Evolutionary conservation across 2,888 invertebrate species (phyloP).

Genomic region (Lutraria lutraria): DNA sequence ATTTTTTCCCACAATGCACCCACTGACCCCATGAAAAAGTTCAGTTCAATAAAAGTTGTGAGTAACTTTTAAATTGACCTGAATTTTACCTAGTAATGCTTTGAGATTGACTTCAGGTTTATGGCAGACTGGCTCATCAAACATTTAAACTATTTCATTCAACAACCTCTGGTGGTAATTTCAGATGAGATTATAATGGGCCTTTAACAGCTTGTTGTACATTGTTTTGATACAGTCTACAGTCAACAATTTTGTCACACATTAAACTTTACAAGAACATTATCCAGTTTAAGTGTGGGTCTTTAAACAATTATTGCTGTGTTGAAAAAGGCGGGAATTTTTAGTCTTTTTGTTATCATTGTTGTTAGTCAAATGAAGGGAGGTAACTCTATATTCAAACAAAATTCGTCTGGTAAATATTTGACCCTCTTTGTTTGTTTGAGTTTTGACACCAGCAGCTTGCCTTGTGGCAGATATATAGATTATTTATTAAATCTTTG

Average conservation of each 20-base stretch:
- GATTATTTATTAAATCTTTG: slow-evolving; percentile 2
- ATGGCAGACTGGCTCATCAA: not conserved
- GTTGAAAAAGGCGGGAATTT: slow-evolving; percentile 19
- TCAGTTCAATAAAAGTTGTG: not conserved
- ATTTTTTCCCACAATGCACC: slow-evolving; percentile 14
- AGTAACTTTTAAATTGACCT: no score
- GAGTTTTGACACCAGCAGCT: not conserved
- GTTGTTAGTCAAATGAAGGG: not conserved
- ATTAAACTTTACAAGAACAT: not conserved
- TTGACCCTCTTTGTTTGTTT: slow-evolving; percentile 23
- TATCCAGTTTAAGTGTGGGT: not conserved
- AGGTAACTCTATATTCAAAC: not conserved
- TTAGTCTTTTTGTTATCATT: not conserved
- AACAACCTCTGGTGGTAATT: not conserved
- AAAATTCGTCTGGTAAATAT: slow-evolving; percentile 7
- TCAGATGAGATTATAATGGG: not conserved
- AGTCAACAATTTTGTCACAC: not conserved
- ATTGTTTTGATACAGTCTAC: not conserved
- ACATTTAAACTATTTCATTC: not conserved
- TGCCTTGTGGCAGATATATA: slow-evolving; percentile 20
- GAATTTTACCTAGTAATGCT: not conserved
- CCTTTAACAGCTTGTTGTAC: not conserved
- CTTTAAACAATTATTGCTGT: not conserved
- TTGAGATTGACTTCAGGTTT: not conserved
- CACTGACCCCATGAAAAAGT: not conserved